Evolutionary conservation across 1,140 invertebrate genomes (phyloP).

Genomic region (Magallana angulata): DNA sequence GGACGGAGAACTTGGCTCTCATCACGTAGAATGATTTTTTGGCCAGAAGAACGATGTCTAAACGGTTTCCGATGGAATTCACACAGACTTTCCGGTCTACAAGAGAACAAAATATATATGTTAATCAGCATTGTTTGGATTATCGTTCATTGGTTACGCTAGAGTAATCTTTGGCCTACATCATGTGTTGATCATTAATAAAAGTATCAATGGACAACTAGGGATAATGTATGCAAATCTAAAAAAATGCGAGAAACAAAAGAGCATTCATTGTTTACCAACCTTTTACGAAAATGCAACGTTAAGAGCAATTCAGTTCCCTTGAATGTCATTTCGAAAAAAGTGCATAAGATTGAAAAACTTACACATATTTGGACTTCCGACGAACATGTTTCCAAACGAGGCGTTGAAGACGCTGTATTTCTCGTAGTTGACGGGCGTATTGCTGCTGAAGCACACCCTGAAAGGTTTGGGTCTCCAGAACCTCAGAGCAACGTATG

Average conservation of each 20-base stretch:
- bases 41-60: neutral
- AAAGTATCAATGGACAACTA: neutral
- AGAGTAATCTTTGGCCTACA: neutral
- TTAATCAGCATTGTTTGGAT: neutral
- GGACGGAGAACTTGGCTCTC: slow-evolving; percentile 8
- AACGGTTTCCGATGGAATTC: neutral
- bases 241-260: too few species aligned
- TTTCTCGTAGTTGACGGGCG: slow-evolving; percentile 16
- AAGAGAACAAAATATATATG: neutral
- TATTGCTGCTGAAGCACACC: slow-evolving; percentile 14
- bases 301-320: neutral
- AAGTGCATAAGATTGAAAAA: neutral
- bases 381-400: neutral
- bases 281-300: too few species aligned
- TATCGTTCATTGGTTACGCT: slow-evolving; percentile 6
- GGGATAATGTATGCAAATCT: too few species aligned
- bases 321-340: neutral
- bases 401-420: neutral
- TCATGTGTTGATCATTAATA: neutral
- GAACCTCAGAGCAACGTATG: neutral
- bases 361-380: slow-evolving; percentile 17
- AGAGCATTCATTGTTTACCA: too few species aligned
- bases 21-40: slow-evolving; percentile 18
- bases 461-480: slow-evolving; percentile 11
- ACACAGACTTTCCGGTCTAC: neutral